Base-by-base conservation (phyloP, 2,888 invertebrate genomes). In the Isotomurus palustris region DNA sequence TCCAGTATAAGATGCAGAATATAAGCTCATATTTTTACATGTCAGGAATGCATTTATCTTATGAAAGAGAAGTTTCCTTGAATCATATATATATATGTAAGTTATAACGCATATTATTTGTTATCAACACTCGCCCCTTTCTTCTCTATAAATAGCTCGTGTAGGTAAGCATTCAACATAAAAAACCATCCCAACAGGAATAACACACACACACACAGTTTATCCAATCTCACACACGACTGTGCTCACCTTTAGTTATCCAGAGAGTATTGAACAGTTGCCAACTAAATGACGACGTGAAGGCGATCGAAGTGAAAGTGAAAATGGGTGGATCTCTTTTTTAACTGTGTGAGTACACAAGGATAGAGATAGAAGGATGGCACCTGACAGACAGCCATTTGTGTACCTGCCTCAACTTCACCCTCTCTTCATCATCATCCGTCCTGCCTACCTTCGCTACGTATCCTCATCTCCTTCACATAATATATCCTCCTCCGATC, bases 381-480 rank as follows among this genome's bases (percentile, higher is more conserved):
- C 56, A 60, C 60, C 60, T 60, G 60, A 58, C 53, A 58, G 47
- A 60, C 60, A 60, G 50, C 60, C 60, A 60, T 60, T 59, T 56
- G 60, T 59, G 58, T 58, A 52, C 53, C 53, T 58, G 56, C 43
- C 56, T 59, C 32, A 22, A 28, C 21, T 40, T 41, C 52, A 41
- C 51, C 51, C 19, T 25, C 22, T 5, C 38, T 22, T 14, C 24
- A 51, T 40, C 40, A n/a, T 17, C 40, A 40, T 40, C 40, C 8
- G n/a, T 8, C 10, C 8, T 32, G 32, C 32, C 32, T 12, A 32
- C 32, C 32, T 32, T 32, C 12, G 8, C 32, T 32, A 8, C 32
- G 32, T 32, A 8, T 8, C 12, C 12, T n/a, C 10, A 12, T 8
- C 40, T 19, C 19, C 8, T 6, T 40, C 32, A 10, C 8, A 32